Evolutionary conservation across 2,888 invertebrate genomes (phyloP).

Genomic region (Eupithecia tripunctaria): DNA sequence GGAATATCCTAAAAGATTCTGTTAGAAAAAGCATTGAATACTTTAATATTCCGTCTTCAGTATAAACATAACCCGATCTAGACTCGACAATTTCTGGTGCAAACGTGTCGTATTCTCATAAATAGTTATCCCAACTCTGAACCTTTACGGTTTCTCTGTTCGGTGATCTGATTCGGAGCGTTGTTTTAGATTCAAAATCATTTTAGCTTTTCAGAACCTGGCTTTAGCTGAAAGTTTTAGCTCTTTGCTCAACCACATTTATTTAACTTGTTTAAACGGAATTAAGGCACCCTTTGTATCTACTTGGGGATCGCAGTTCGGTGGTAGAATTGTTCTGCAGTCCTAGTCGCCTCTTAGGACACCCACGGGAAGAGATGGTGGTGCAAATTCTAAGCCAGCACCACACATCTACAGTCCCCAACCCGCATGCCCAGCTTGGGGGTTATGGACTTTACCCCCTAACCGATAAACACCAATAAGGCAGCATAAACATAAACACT

Average conservation of each 20-base stretch:
- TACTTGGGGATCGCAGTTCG: too few relatives aligned
- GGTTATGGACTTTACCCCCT: too few relatives aligned
- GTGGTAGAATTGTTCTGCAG: too few relatives aligned
- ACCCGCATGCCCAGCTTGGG: too few relatives aligned
- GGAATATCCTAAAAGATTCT: neutral
- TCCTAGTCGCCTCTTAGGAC: too few relatives aligned
- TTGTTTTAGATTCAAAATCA: neutral
- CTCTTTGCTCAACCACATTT: neutral
- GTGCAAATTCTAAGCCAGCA: too few relatives aligned
- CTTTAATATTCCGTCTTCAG: neutral
- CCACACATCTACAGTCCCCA: too few relatives aligned
- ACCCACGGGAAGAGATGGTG: too few relatives aligned
- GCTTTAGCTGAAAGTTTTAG: neutral
- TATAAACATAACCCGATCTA: constrained; percentile 11
- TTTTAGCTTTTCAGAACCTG: neutral
- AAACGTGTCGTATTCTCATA: constrained; percentile 37
- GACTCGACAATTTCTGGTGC: constrained; percentile 20
- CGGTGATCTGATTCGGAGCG: neutral
- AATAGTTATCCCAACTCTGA: constrained; percentile 39
- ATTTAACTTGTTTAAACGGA: neutral
- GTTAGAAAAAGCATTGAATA: neutral
- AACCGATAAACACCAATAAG: too few relatives aligned
- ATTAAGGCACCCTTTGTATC: too few relatives aligned
- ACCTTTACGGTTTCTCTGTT: constrained; percentile 26
- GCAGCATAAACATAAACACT: too few relatives aligned